phyloP scores from a whole-genome alignment of 2,797 vertebrate species.

The Apodemus agrarius region DNA sequence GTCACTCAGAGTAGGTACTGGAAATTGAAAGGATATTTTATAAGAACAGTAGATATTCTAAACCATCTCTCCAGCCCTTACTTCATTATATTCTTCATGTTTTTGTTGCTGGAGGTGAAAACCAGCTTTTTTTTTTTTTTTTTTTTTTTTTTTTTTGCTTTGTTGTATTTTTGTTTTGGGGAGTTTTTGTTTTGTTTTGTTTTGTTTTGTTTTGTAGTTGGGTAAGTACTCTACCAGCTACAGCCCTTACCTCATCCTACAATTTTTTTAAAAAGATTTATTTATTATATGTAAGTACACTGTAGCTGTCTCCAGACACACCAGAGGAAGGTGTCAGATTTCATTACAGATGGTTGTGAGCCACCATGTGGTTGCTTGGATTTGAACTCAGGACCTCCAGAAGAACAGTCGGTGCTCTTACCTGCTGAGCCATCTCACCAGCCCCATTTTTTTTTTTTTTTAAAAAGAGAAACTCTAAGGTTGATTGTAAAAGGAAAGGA shows the following conservation, averaged over 20 bases:
- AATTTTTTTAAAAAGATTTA: too few species aligned
- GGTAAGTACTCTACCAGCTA: neutral
- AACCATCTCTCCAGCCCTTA: too few species aligned
- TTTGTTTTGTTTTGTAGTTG: neutral
- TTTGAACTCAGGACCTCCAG: too few species aligned
- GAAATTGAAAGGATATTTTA: neutral
- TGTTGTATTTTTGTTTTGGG: too few species aligned
- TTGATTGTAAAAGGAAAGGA: constrained; percentile 22
- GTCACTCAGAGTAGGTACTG: neutral
- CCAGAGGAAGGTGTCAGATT: too few species aligned
- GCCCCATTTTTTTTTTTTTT: neutral
- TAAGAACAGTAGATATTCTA: neutral
- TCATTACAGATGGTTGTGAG: too few species aligned
- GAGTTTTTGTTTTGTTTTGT: neutral
- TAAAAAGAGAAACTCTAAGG: neutral
- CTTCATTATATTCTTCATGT: neutral
- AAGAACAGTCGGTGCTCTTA: too few species aligned
- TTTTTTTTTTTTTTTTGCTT: neutral
- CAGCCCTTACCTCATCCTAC: neutral
- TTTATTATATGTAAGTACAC: too few species aligned
- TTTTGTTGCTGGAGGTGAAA: neutral
- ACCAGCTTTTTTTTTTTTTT: neutral
- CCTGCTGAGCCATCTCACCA: too few species aligned
- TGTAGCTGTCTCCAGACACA: too few species aligned
- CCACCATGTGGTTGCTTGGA: too few species aligned